Base-by-base conservation (phyloP, 2,888 invertebrate genomes). In the Eupeodes latifasciatus region DNA sequence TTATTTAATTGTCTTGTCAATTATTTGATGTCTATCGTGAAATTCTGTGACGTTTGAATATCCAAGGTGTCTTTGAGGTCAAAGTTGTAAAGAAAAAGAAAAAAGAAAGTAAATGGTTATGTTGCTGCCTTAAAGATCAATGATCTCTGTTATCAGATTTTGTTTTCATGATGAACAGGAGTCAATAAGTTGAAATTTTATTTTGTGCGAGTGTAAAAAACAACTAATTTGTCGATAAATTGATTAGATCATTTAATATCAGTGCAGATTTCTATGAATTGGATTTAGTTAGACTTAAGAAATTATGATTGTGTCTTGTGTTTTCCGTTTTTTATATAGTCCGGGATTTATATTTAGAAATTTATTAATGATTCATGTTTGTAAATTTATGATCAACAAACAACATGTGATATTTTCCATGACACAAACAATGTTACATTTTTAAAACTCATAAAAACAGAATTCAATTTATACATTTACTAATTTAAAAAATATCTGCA, bases 1-100 rank as follows among this genome's bases (percentile, higher is more conserved):
- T 2, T 67, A 66, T 74, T 57, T 4, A 27, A 57, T 82, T 77
- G 47, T 34, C 12, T n/a, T 19, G 40, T 9, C 40, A 40, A 7
- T 47, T 51, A 16, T 74, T 79, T 40, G 19, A 75, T 75, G 36
- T 64, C 19, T 59, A 71, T 64, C 19, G 51, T 12, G 49, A 69
- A 74, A 57, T 75, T 44, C 5, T 59, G 40, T 44, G 1, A 11
- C 14, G 11, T 16, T 44, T 27, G 9, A 12, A 5, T 44, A 19
- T 44, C 27, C 71, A 72, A 72, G 72, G 72, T 59, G 72, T 72
- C 19, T 72, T 72, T 34, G 16, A 72, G 72, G 72, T 72, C 47
- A 72, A 27, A 72, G 57, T 72, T 47, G 12, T 12, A 27, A 27
- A 27, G 27, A 27, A 36, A 36, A 34, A n/a, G n/a, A n/a, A 5